A percentile compares a stretch with the other conserved stretches of the same genome.
Evolutionary conservation across 2,888 invertebrate genomes (phyloP).

Genomic region (Lordiphosa fenestrarum): DNA sequence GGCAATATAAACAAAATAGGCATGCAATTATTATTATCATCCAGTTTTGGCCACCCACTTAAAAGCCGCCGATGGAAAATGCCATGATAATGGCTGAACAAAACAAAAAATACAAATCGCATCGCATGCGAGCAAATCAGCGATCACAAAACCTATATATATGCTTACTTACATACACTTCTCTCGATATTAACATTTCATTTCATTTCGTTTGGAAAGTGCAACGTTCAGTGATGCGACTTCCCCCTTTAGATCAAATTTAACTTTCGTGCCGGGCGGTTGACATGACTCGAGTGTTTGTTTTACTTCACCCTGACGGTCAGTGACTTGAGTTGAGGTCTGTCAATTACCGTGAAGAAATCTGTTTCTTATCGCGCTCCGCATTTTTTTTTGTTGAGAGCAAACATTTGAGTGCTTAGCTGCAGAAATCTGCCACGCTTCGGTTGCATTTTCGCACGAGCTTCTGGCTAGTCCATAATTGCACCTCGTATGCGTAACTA

Average conservation of each 20-base stretch:
- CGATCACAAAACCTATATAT: slow-evolving; percentile 52
- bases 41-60: slow-evolving; percentile 19
- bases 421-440: no score
- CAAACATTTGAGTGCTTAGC: slow-evolving; percentile 1
- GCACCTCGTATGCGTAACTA: slow-evolving; percentile 6
- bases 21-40: slow-evolving; percentile 1
- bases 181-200: neutral
- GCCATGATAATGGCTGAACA: slow-evolving; percentile 13
- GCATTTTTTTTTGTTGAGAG: neutral
- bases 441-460: neutral
- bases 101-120: slow-evolving; percentile 9
- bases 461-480: slow-evolving; percentile 2
- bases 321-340: slow-evolving; percentile 13
- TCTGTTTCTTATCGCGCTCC: slow-evolving; percentile 17
- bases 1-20: neutral
- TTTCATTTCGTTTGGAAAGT: neutral
- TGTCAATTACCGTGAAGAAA: neutral
- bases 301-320: slow-evolving; percentile 12
- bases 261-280: slow-evolving; percentile 53
- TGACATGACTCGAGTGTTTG: slow-evolving; percentile 15
- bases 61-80: slow-evolving; percentile 1
- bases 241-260: slow-evolving; percentile 40
- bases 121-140: slow-evolving; percentile 47
- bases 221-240: neutral
- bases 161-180: neutral